These are phyloP conservation scores for Psittacara wagleri DNA, from an alignment of 2,113 vertebrate species.

Conservation along the genomic window DNA sequence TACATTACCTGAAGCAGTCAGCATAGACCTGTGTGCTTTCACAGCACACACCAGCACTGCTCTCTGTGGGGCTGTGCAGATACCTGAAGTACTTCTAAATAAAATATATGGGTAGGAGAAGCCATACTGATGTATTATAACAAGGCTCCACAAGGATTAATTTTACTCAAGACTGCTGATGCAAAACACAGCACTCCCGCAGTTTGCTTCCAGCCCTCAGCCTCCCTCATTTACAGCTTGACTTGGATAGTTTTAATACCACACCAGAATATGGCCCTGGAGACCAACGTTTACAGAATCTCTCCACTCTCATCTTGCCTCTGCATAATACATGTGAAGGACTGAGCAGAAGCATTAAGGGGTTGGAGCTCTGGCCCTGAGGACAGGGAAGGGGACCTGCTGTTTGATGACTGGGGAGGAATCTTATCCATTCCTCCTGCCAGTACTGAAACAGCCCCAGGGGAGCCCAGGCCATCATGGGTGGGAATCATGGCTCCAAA, in stretches of 20 bases:
- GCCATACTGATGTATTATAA: not conserved
- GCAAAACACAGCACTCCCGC: not conserved
- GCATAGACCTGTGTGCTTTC: not conserved
- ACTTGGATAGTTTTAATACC: not conserved
- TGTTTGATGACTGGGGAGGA: not conserved
- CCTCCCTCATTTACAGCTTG: not conserved
- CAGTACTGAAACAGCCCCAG: not conserved
- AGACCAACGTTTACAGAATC: not conserved
- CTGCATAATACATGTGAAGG: not conserved
- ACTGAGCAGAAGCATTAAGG: not conserved
- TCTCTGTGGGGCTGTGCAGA: not conserved
- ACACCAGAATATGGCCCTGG: not conserved
- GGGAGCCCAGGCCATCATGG: accelerated
- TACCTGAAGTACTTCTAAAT: not conserved
- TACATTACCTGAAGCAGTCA: not conserved
- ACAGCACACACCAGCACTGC: not conserved
- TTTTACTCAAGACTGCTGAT: not conserved
- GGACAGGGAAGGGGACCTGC: not conserved
- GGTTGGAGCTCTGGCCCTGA: not conserved
- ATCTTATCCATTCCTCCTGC: not conserved
- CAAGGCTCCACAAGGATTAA: not conserved
- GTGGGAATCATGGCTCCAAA: accelerated
- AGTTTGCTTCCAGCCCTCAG: not conserved
- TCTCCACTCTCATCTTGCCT: not conserved
- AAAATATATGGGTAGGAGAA: not conserved